Evolutionary conservation across 1,140 invertebrate species (phyloP).

Genomic region (Cyphomyrmex costatus): DNA sequence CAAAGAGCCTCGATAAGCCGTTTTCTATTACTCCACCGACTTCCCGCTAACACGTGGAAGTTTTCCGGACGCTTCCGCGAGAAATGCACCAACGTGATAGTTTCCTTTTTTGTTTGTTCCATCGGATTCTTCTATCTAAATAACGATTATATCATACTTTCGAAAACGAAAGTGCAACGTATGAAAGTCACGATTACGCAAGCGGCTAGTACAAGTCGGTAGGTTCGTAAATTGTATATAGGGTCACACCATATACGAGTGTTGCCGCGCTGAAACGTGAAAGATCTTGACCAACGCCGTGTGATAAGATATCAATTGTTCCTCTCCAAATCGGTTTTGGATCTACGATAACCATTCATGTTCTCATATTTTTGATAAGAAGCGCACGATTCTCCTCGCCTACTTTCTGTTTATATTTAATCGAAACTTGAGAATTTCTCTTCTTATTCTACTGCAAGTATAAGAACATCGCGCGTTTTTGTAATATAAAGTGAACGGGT

Average conservation of each 20-base stretch:
- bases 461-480: neutral
- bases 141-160: constrained; percentile 59
- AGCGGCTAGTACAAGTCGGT: constrained; percentile 44
- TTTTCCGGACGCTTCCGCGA: constrained; percentile 17
- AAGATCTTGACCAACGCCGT: neutral
- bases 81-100: neutral
- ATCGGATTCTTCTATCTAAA: constrained; percentile 50
- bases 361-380: neutral
- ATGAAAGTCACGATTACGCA: constrained; percentile 61
- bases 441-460: neutral
- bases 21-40: neutral
- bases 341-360: neutral
- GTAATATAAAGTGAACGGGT: constrained; percentile 14
- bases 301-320: constrained; percentile 16
- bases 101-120: constrained; percentile 23
- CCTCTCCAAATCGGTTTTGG: neutral
- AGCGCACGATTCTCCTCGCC: neutral
- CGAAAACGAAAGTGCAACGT: constrained; percentile 64
- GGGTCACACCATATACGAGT: constrained; percentile 10
- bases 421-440: constrained; percentile 17
- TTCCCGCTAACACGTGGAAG: neutral
- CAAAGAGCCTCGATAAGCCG: neutral
- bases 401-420: constrained; percentile 28
- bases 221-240: constrained; percentile 59
- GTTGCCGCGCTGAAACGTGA: neutral